A percentile compares a stretch with the other conserved stretches of the same genome.
Conservation (phyloP, 2,113 vertebrate species). For the Cyanistes caeruleus region DNA sequence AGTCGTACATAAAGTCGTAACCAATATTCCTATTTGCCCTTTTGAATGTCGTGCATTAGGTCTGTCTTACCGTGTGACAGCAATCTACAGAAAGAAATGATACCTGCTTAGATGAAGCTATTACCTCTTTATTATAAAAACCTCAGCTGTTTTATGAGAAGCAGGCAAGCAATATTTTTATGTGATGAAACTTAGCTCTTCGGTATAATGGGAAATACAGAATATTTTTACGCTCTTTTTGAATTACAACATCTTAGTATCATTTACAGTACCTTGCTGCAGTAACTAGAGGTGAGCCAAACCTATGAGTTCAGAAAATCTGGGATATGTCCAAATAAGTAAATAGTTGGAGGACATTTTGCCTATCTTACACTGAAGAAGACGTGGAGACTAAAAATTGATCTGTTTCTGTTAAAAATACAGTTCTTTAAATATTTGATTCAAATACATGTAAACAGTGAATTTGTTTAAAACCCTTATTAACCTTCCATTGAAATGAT, state of each 20-base stretch:
- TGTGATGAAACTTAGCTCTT: background rate
- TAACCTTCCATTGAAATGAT: background rate
- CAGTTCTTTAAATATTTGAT: background rate
- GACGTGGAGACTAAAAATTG: background rate
- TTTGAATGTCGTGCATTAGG: background rate
- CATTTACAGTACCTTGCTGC: background rate
- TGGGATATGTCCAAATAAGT: background rate
- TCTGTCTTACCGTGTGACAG: background rate
- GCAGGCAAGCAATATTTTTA: background rate
- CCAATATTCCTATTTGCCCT: background rate
- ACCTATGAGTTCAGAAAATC: background rate
- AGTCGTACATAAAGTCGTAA: background rate
- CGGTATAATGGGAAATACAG: background rate
- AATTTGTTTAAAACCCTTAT: background rate
- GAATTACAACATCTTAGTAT: background rate
- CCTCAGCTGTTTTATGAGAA: background rate
- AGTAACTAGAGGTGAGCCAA: background rate
- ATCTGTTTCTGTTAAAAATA: background rate
- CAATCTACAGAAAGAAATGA: background rate
- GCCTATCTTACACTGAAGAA: background rate
- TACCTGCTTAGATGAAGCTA: background rate
- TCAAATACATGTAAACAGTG: background rate
- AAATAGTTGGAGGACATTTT: background rate
- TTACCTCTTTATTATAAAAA: background rate
- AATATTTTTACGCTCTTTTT: background rate